Percentiles rank a stretch among this genome's conserved stretches.
Conservation (phyloP, 2,113 vertebrate genomes). For the Trematomus loennbergii region DNA sequence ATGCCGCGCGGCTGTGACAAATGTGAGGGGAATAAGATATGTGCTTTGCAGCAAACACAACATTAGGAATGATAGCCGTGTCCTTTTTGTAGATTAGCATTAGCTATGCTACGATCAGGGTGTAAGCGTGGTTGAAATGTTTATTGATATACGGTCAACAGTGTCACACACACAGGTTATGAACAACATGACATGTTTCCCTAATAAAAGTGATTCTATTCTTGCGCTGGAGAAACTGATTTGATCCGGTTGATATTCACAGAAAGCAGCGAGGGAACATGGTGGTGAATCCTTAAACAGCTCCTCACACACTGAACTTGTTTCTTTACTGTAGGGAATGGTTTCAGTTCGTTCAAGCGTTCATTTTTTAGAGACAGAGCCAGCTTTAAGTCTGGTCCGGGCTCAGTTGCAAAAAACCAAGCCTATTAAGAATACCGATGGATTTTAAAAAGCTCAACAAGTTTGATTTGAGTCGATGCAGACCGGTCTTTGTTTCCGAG, state of each 20-base stretch:
- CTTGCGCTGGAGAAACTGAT: conserved; percentile 14
- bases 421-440: not conserved
- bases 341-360: too few species aligned
- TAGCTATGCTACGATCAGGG: conserved; percentile 35
- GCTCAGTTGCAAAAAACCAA: conserved; percentile 13
- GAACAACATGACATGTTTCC: conserved; percentile 39
- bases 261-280: not conserved
- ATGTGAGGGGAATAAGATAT: conserved; percentile 25
- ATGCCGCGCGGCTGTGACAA: conserved; percentile 18
- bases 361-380: too few species aligned
- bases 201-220: conserved; percentile 36
- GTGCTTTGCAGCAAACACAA: conserved; percentile 36
- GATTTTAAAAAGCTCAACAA: conserved; percentile 8
- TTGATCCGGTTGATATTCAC: conserved; percentile 32
- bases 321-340: too few species aligned
- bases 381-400: not conserved
- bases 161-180: conserved; percentile 39
- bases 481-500: conserved; percentile 42
- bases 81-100: conserved; percentile 50
- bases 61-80: conserved; percentile 34
- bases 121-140: not conserved
- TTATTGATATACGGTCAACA: conserved; percentile 31
- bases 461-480: conserved; percentile 16
- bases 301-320: not conserved
- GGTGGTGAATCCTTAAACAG: conserved; percentile 25